Evolutionary conservation across 1,140 invertebrate genomes (phyloP), one percentile per base, ranked within the genome.

Genomic region (Drosophila littoralis): DNA sequence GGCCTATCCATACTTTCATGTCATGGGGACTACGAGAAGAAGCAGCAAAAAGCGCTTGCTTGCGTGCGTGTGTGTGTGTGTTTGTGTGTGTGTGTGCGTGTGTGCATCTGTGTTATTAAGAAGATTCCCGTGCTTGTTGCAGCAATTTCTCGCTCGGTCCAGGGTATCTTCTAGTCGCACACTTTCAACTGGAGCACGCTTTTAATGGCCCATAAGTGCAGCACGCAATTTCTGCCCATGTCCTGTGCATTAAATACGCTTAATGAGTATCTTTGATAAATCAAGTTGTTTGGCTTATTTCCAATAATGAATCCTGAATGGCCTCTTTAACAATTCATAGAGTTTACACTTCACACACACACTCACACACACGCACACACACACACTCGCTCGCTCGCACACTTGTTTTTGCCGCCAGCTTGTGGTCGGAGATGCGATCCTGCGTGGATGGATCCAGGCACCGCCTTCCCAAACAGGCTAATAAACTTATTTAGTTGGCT

Each of bases 401-500:
- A 12, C 15, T 9, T 61, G 13, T 50, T 22, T 9, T n/a, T 10
- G 3, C 7, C 52, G 35, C 17, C 33, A 46, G 12, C 51, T 33
- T 38, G 33, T 42, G 54, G 52, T 17, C 42, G 4, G 22, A 13
- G 50, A 32, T 42, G 12, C 17, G 55, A 52, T 52, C 3, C 8
- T 57, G 2, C 22, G n/a, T 13, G 50, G 17, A 17, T 13, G 50
- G 17, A 17, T 36, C 17, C 35, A 48, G 65, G 72, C 71, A 22
- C 73, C 82, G 79, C 77, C 75, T 66, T 54, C 51, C 70, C 67
- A 77, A 77, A 43, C 72, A 38, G 64, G 61, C 83, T 88, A 88
- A 88, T 88, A 88, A 90, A 88, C 84, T 88, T 84, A 88, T 88
- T 88, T 90, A 75, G 73, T 63, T 67, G 67, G 77, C 75, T 88